Evolutionary conservation across 1,140 invertebrate genomes (phyloP), one percentile per base, ranked within the genome.

Genomic region (Trachelipus rathkii): DNA sequence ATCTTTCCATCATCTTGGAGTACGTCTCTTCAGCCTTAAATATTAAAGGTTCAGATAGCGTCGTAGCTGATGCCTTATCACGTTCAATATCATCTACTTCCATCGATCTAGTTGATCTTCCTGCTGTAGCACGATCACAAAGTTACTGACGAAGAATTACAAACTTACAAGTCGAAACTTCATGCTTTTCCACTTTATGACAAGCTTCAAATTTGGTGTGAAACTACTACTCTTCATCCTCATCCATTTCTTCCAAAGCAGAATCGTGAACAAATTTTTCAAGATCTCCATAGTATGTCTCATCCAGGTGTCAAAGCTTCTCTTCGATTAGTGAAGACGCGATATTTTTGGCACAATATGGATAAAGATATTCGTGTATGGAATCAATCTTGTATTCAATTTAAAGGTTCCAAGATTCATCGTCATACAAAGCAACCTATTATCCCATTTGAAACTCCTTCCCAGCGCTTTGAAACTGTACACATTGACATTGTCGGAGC

Each of bases 341-440:
- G 69, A 2, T 71, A 71, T 43, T 71, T 71, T 23, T 71, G 69
- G 69, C 69, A 3, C 13, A 43, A 71, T n/a, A 71, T 71, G 69
- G 69, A 71, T 23, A 71, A 71, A 8, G 21, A 71, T 71, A 15
- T n/a, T n/a, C 23, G 69, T 24, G 8, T 4, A 15, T 71, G 13
- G 15, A 13, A 3, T 10, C 69, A 21, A 4, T 11, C 23, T 23
- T 71, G 69, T 43, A 0, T 4, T 15, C 13, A 4, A 15, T 71
- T 3, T 43, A 3, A 71, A 71, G 3, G 43, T 5, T 15, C 11
- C 21, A 71, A 71, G 43, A 43, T 71, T 23, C 15, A n/a, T 23
- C 60, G 7, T 3, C 60, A 66, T 23, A 66, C 1, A 23, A 33
- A 6, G 33, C 21, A n/a, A n/a, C 7, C 60, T n/a, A 23, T 66